phyloP scores from a whole-genome alignment of 2,888 invertebrate species.

The Agrotis clavis region DNA sequence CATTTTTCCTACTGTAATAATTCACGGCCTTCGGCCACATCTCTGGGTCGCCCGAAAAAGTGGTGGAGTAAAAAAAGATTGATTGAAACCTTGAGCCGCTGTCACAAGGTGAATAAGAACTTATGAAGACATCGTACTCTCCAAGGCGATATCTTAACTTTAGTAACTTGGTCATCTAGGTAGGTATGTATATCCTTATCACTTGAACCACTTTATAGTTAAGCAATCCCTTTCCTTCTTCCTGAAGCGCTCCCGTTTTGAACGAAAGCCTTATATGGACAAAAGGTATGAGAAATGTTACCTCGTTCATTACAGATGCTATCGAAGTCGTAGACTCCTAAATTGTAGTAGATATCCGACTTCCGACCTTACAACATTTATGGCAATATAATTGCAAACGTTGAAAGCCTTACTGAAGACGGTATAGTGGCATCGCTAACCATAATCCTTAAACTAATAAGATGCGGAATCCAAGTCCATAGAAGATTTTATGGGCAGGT shows the following conservation, averaged over 20 bases:
- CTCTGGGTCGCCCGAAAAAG: slow-evolving; percentile 69
- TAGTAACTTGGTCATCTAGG: slow-evolving; percentile 17
- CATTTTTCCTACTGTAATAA: slow-evolving; percentile 57
- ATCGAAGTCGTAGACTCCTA: slow-evolving; percentile 20
- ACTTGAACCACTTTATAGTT: slow-evolving; percentile 8
- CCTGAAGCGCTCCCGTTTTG: slow-evolving; percentile 44
- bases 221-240: slow-evolving; percentile 42
- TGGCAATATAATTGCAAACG: slow-evolving; percentile 23
- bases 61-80: slow-evolving; percentile 69
- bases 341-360: slow-evolving; percentile 20
- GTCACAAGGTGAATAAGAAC: slow-evolving; percentile 71
- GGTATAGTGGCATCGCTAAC: slow-evolving; percentile 28
- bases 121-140: slow-evolving; percentile 73
- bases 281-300: slow-evolving; percentile 22
- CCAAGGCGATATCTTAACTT: slow-evolving; percentile 70
- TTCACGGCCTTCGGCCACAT: slow-evolving; percentile 57
- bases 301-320: slow-evolving; percentile 37
- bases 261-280: slow-evolving; percentile 18
- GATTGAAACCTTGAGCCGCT: slow-evolving; percentile 72
- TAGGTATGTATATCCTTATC: slow-evolving; percentile 41
- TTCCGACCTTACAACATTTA: slow-evolving; percentile 43
- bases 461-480: slow-evolving; percentile 39
- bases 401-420: slow-evolving; percentile 51
- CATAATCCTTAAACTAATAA: slow-evolving; percentile 16
- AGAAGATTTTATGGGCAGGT: slow-evolving; percentile 1